Conservation (phyloP, 2,888 invertebrate genomes). For the Clanis bilineata region DNA sequence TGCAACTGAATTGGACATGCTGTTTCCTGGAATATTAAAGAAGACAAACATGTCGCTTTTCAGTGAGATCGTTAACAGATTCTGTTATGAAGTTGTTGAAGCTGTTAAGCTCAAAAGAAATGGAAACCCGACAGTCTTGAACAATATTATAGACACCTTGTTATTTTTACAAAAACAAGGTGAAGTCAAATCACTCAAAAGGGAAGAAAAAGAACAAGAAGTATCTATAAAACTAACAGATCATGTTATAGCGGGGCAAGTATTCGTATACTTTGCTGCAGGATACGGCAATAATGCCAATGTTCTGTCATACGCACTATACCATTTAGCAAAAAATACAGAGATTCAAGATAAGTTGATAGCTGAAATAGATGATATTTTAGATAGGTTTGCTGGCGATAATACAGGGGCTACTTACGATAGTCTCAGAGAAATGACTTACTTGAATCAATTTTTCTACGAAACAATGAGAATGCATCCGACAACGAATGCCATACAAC, state of each 20-base stretch:
- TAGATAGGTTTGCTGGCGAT: conserved; percentile 45
- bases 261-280: conserved; percentile 63
- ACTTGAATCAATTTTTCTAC: conserved; percentile 59
- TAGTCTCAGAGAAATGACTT: conserved; percentile 57
- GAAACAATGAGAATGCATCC: conserved; percentile 59
- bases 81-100: conserved; percentile 35
- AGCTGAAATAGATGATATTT: conserved; percentile 49
- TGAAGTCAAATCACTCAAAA: conserved; percentile 16
- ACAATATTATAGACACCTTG: conserved; percentile 38
- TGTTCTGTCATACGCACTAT: conserved; percentile 52
- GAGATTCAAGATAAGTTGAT: conserved; percentile 54
- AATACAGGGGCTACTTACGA: conserved; percentile 67
- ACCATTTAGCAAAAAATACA: conserved; percentile 57
- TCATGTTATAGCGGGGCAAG: conserved; percentile 55
- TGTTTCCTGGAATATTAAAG: conserved; percentile 36
- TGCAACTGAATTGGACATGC: conserved; percentile 38
- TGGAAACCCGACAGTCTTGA: conserved; percentile 19
- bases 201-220: conserved; percentile 21
- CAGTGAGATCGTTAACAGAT: conserved; percentile 27
- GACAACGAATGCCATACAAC: conserved; percentile 55
- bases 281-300: conserved; percentile 69
- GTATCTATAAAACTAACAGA: conserved; percentile 42
- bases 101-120: conserved; percentile 24
- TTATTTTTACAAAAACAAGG: conserved; percentile 29
- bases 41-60: conserved; percentile 36